Evolutionary conservation across 2,113 vertebrate genomes (phyloP).

Genomic region (Syrmaticus mikado): DNA sequence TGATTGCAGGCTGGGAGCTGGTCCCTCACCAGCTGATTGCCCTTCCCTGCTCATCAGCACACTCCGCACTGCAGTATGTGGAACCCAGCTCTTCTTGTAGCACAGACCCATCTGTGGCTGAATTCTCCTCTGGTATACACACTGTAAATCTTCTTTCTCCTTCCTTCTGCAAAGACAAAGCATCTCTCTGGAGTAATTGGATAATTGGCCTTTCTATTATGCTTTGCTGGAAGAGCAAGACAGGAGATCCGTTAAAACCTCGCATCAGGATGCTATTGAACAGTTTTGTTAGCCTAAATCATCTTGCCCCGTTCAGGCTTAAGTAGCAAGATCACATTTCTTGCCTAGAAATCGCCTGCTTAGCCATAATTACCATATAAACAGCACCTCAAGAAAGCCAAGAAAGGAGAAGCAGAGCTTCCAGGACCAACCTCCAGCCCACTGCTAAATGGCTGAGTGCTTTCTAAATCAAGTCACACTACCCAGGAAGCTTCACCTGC

Average conservation of each 20-base stretch:
- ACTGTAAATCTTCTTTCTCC: neutral
- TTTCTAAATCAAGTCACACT: conserved; percentile 3
- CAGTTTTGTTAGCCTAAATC: neutral
- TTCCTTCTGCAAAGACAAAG: neutral
- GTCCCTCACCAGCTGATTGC: accelerated
- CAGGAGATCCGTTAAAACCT: neutral
- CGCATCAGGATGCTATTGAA: neutral
- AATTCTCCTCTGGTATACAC: neutral
- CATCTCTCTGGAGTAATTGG: neutral
- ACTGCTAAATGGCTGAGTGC: neutral
- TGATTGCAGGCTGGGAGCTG: neutral
- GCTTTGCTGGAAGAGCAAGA: neutral
- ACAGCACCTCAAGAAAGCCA: conserved; percentile 27
- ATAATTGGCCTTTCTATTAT: neutral
- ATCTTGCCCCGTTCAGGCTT: conserved; percentile 10
- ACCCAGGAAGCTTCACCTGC: neutral
- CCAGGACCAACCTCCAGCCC: neutral
- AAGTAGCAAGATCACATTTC: conserved; percentile 50
- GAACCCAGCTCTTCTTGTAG: neutral
- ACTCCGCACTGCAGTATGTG: neutral
- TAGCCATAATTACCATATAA: conserved; percentile 50
- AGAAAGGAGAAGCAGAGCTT: conserved; percentile 21
- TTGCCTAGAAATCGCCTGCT: conserved; percentile 63
- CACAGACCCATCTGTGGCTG: neutral
- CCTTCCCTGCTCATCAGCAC: neutral